Percentiles rank a stretch among this genome's conserved stretches.
phyloP scores from a whole-genome alignment of 1,140 invertebrate species.

The Temnothorax curvispinosus region DNA sequence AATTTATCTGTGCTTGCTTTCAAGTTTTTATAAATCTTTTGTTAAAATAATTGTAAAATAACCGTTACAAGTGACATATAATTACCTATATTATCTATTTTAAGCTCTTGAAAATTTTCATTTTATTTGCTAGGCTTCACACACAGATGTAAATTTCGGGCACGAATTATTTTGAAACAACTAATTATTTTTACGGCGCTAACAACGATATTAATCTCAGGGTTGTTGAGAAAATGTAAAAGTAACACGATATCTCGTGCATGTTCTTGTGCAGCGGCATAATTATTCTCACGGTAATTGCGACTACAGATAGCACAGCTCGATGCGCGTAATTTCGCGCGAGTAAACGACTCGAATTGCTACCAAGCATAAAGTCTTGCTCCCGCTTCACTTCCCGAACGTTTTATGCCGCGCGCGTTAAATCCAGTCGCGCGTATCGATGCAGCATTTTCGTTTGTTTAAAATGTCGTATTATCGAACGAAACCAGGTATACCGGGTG shows the following conservation, averaged over 20 bases:
- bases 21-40: background rate
- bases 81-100: background rate
- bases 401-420: slow-evolving; percentile 25
- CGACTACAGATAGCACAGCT: slow-evolving; percentile 36
- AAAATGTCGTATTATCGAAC: background rate
- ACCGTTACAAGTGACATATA: background rate
- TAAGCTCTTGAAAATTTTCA: background rate
- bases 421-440: slow-evolving; percentile 50
- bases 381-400: slow-evolving; percentile 8
- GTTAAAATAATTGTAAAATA: background rate
- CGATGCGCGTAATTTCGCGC: slow-evolving; percentile 51
- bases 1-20: background rate
- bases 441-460: slow-evolving; percentile 20
- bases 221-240: slow-evolving; percentile 38
- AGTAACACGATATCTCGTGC: slow-evolving; percentile 44
- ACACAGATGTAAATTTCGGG: background rate
- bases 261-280: background rate
- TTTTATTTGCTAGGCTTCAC: background rate
- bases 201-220: slow-evolving; percentile 39
- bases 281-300: slow-evolving; percentile 58
- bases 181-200: slow-evolving; percentile 3
- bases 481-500: slow-evolving; percentile 9
- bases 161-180: slow-evolving; percentile 12
- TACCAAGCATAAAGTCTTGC: slow-evolving; percentile 48
- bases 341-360: slow-evolving; percentile 50